Conservation (phyloP, 2,888 invertebrate species). For the Lagria hirta region DNA sequence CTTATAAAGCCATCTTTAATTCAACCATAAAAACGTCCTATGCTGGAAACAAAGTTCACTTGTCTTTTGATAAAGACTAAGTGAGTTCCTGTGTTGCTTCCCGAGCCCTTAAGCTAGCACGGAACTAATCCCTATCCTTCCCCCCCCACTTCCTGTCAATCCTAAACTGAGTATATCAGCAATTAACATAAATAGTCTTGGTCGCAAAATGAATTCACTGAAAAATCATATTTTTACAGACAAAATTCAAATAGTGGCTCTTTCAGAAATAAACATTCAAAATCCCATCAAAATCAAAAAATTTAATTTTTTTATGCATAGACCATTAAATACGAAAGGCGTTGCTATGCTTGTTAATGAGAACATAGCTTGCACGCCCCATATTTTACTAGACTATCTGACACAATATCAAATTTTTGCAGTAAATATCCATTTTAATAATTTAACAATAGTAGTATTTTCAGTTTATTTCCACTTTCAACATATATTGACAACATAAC, state of each 20-base stretch:
- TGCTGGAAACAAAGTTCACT: slow-evolving; percentile 1
- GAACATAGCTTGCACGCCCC: background rate
- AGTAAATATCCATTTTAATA: background rate
- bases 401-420: background rate
- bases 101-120: too few relatives aligned
- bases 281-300: background rate
- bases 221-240: background rate
- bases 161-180: background rate
- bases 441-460: background rate
- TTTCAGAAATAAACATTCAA: background rate
- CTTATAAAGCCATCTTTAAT: background rate
- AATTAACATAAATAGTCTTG: background rate
- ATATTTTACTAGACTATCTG: background rate
- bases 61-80: background rate
- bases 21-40: background rate
- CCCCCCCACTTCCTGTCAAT: background rate
- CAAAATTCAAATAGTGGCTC: slow-evolving; percentile 1
- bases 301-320: background rate
- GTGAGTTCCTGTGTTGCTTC: too few relatives aligned
- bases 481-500: background rate
- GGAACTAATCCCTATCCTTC: background rate
- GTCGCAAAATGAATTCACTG: background rate
- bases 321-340: background rate
- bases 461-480: background rate
- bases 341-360: background rate